These are phyloP conservation scores for Enteromius afrohamiltoni DNA, from an alignment of 2,797 vertebrate genomes.

Conservation along the genomic window DNA sequence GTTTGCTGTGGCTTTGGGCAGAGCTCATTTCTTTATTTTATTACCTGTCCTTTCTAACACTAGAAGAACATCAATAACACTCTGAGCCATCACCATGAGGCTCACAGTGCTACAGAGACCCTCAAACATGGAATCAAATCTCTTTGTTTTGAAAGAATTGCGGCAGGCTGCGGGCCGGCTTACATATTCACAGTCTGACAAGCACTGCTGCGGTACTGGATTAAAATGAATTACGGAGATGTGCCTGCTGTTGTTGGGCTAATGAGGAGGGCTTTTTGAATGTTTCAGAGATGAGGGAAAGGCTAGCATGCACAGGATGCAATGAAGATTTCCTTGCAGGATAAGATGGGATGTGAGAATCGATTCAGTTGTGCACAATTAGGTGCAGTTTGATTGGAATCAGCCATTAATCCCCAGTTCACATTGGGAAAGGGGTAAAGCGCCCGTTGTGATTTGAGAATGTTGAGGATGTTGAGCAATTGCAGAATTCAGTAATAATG, in stretches of 20 bases:
- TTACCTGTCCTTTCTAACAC: constrained; percentile 66
- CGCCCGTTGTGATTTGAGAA: neutral
- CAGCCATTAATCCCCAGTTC: neutral
- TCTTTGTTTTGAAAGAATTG: constrained; percentile 49
- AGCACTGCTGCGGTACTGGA: constrained; percentile 23
- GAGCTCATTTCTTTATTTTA: constrained; percentile 69
- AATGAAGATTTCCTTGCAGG: constrained; percentile 18
- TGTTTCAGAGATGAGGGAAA: constrained; percentile 23
- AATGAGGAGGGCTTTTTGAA: constrained; percentile 18
- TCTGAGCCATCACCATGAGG: constrained; percentile 52
- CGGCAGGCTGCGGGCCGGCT: constrained; percentile 13
- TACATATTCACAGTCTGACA: constrained; percentile 29
- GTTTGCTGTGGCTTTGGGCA: constrained; percentile 54
- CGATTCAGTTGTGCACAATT: constrained; percentile 23
- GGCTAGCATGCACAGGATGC: neutral
- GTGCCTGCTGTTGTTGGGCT: constrained; percentile 4
- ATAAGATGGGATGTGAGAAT: constrained; percentile 23
- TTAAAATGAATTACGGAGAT: constrained; percentile 39
- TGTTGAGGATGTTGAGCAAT: neutral
- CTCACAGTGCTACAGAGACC: constrained; percentile 13
- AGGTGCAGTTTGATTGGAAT: constrained; percentile 18
- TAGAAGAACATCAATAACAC: constrained; percentile 64
- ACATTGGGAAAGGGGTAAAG: neutral
- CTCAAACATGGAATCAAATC: constrained; percentile 34
- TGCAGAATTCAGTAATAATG: constrained; percentile 4